phyloP scores from a whole-genome alignment of 2,113 vertebrate species.

The Chitala chitala region DNA sequence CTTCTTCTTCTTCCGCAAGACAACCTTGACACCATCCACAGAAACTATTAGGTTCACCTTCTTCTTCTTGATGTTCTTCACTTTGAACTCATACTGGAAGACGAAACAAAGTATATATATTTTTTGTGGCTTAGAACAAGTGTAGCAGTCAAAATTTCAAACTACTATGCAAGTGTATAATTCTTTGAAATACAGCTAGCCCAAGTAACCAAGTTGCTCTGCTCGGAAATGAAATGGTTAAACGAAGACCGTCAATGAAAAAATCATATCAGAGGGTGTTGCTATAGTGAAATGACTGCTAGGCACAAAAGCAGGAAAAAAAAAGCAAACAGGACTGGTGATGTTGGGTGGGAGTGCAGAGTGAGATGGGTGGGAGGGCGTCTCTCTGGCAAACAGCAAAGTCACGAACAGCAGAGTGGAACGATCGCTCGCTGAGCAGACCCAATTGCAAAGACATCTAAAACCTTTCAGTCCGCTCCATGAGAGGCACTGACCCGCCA shows the following conservation, averaged over 20 bases:
- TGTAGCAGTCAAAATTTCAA: too few relatives aligned
- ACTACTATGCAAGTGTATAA: too few relatives aligned
- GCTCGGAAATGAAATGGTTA: background rate
- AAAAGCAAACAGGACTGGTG: background rate
- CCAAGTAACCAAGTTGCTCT: too few relatives aligned
- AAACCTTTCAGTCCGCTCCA: too few relatives aligned
- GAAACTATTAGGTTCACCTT: slow-evolving; percentile 90
- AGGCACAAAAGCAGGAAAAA: background rate
- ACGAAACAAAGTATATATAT: too few relatives aligned
- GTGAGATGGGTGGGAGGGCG: background rate
- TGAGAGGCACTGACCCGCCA: too few relatives aligned
- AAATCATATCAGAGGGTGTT: background rate
- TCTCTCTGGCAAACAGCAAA: background rate
- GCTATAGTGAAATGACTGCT: background rate
- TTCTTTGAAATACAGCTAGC: too few relatives aligned
- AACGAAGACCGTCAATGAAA: too few relatives aligned
- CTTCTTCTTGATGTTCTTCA: slow-evolving; percentile 98
- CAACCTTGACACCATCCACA: slow-evolving; percentile 80
- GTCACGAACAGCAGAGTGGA: background rate
- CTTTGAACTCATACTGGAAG: slow-evolving; percentile 89
- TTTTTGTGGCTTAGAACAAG: too few relatives aligned
- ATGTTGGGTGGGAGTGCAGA: too few relatives aligned
- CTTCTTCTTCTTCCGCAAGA: slow-evolving; percentile 91
- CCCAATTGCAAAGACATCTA: too few relatives aligned
- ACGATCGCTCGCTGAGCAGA: too few relatives aligned